Percentiles rank a stretch among this genome's conserved stretches.
These are phyloP conservation scores for Cyprinus carpio DNA, from an alignment of 2,113 vertebrate species.

Conservation along the genomic window DNA sequence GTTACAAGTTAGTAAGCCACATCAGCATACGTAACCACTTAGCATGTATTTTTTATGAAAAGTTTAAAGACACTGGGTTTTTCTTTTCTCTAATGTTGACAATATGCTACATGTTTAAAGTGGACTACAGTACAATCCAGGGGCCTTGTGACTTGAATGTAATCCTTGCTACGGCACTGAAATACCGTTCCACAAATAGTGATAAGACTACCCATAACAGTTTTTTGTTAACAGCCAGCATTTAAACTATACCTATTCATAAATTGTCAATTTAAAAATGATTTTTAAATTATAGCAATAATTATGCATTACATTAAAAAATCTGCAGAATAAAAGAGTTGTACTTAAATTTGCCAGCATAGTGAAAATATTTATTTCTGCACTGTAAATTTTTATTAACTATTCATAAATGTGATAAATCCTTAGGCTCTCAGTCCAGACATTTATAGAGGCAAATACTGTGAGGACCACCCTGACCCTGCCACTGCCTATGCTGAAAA, in stretches of 20 bases:
- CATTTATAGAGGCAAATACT: slow-evolving; percentile 92
- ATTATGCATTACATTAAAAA: background rate
- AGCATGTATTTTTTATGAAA: slow-evolving; percentile 58
- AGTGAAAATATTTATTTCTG: background rate
- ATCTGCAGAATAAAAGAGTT: background rate
- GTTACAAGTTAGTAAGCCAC: slow-evolving; percentile 39
- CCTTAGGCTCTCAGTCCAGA: slow-evolving; percentile 89
- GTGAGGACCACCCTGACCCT: slow-evolving; percentile 83
- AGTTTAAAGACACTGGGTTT: background rate
- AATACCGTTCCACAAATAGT: slow-evolving; percentile 27
- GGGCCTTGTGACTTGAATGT: background rate
- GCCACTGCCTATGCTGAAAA: slow-evolving; percentile 88
- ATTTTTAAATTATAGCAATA: background rate
- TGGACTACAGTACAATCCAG: slow-evolving; percentile 1
- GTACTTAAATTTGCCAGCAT: background rate
- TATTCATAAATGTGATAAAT: background rate
- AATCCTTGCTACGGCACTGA: background rate
- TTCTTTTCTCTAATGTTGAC: slow-evolving; percentile 1
- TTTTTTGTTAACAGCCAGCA: background rate
- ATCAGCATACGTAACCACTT: slow-evolving; percentile 28
- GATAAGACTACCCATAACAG: background rate
- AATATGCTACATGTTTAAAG: background rate
- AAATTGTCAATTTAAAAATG: background rate
- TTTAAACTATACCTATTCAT: background rate
- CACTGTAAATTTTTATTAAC: background rate